These are phyloP conservation scores for Luperina testacea DNA, from an alignment of 2,888 invertebrate genomes.

Conservation along the genomic window DNA sequence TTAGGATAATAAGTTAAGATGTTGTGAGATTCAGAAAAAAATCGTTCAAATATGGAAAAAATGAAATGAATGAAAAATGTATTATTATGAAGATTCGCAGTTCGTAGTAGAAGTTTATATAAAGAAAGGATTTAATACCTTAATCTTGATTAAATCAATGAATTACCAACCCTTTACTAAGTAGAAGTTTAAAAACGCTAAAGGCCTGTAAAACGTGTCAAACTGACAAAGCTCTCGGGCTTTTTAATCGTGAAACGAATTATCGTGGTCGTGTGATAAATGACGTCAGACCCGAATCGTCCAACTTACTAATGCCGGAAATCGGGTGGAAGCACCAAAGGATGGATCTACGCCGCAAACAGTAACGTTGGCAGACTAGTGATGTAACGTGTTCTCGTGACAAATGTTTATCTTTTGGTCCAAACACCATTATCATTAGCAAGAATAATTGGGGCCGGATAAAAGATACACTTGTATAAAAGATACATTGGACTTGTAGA, in stretches of 20 bases:
- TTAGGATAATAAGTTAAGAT: background rate
- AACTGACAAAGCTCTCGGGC: slow-evolving; percentile 29
- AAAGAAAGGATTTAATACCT: too few relatives aligned
- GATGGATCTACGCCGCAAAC: slow-evolving; percentile 57
- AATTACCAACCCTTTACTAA: background rate
- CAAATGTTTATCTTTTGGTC: slow-evolving; percentile 61
- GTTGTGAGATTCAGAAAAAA: background rate
- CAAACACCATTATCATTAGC: slow-evolving; percentile 61
- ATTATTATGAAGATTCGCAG: background rate
- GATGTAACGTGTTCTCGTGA: slow-evolving; percentile 59
- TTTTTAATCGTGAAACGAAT: slow-evolving; percentile 57
- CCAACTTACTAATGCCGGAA: slow-evolving; percentile 60
- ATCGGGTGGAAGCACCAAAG: slow-evolving; percentile 61
- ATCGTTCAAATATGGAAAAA: background rate
- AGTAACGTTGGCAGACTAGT: slow-evolving; percentile 45
- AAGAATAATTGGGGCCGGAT: slow-evolving; percentile 42
- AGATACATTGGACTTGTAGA: background rate
- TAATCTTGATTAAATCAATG: background rate
- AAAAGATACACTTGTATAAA: slow-evolving; percentile 24
- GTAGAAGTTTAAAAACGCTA: slow-evolving; percentile 13
- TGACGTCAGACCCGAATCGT: slow-evolving; percentile 47
- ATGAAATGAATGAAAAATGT: too few relatives aligned
- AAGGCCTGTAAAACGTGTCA: slow-evolving; percentile 9
- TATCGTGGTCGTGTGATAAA: slow-evolving; percentile 58
- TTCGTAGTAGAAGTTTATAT: background rate